Base-by-base conservation (phyloP, 1,140 invertebrate genomes). In the Holotrichia oblita region DNA sequence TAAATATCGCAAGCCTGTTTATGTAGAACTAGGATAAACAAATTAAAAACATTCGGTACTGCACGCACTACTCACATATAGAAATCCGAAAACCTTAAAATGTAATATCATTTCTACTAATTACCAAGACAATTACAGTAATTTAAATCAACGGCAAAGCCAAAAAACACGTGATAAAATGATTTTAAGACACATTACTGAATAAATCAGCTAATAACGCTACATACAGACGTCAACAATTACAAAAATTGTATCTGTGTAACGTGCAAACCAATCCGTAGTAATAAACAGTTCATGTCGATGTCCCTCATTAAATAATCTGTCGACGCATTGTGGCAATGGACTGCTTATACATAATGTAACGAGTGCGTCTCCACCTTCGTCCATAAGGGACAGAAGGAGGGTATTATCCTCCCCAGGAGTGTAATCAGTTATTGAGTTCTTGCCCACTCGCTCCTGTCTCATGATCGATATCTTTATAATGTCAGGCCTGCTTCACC, bases 401-500 rank as follows among this genome's bases (percentile, higher is more conserved):
- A 22, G 27, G 34, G 22, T 41, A 78, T 78, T 48, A 78, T 78
- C 72, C 17, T 44, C 69, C 76, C 61, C 77, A 78, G 64, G 77
- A 64, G 77, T 41, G 40, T 78, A 78, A 78, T 78, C 77, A 78
- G 59, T 78, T 78, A 78, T 61, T 78, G 59, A 72, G 77, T 69
- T 24, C 64, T 64, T 78, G 48, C 34, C 22, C 59, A 40, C 48
- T 12, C 48, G 12, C 41, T 69, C 40, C 40, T 78, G 40, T 78
- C 64, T 78, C 61, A 72, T 78, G 77, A 78, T 78, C 77, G 77
- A 78, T 78, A 72, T 78, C 77, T 78, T 78, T 78, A 78, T 78
- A 78, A 78, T 78, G 59, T 78, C 27, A 27, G 69, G 2, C 48
- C 17, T 40, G 22, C 76, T 77, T 77, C 59, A 40, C 40, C 48